These are phyloP conservation scores for Oxytorus armatus DNA, from an alignment of 2,888 invertebrate species.

Conservation along the genomic window DNA sequence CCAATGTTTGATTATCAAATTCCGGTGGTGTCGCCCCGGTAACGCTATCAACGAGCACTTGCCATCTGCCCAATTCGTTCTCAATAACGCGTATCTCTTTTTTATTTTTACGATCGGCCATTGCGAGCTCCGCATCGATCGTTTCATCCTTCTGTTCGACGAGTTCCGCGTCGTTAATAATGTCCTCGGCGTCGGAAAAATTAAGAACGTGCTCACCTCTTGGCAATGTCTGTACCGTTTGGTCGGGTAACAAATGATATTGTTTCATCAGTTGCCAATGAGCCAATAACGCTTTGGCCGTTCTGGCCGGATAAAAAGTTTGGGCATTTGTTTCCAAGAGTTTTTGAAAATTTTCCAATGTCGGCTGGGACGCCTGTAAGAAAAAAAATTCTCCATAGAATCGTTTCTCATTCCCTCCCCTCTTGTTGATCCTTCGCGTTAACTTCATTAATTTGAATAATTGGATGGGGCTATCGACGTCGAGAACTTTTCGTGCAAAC, in stretches of 20 bases:
- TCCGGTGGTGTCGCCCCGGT: constrained; percentile 93
- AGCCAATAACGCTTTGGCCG: constrained; percentile 92
- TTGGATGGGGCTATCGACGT: neutral
- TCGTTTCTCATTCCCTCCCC: neutral
- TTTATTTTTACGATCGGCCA: constrained; percentile 91
- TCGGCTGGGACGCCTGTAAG: constrained; percentile 89
- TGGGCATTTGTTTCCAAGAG: constrained; percentile 93
- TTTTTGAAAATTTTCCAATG: constrained; percentile 93
- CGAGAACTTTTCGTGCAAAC: constrained; percentile 2
- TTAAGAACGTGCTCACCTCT: constrained; percentile 88
- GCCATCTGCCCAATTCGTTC: constrained; percentile 95
- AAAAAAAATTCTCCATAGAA: constrained; percentile 50
- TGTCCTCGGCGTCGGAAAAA: constrained; percentile 97
- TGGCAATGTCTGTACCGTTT: constrained; percentile 89
- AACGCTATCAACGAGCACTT: constrained; percentile 96
- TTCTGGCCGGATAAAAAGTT: constrained; percentile 94
- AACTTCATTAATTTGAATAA: too few relatives aligned
- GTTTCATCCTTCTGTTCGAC: constrained; percentile 93
- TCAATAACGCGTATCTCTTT: constrained; percentile 95
- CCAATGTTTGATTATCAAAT: constrained; percentile 96
- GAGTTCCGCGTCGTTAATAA: constrained; percentile 93
- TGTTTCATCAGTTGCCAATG: constrained; percentile 98
- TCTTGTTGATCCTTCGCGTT: neutral
- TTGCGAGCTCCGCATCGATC: constrained; percentile 91
- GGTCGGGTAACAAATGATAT: constrained; percentile 96